Evolutionary conservation across 92 coral and sea anemone genomes (phyloP).

Genomic region (Plumapathes pennacea): DNA sequence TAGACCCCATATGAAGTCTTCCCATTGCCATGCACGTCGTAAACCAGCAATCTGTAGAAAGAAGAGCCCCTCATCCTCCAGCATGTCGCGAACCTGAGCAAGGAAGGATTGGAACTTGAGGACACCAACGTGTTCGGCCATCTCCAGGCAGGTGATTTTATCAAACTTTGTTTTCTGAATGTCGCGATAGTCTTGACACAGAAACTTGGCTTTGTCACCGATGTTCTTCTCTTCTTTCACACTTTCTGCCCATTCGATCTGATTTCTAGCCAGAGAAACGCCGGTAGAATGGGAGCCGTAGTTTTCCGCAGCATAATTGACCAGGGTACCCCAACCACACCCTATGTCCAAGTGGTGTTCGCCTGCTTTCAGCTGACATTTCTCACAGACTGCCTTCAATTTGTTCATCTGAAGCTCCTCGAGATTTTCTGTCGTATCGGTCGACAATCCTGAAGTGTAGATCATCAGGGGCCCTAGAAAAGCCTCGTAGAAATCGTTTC

Average conservation of each 20-base stretch:
- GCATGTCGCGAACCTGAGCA: constrained; percentile 88
- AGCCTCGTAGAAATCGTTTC: constrained; percentile 93
- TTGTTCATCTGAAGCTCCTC: constrained; percentile 90
- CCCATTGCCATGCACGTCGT: constrained; percentile 99
- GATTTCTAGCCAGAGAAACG: constrained; percentile 85
- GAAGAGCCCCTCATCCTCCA: constrained; percentile 97
- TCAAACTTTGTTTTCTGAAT: constrained; percentile 72
- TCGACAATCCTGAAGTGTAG: constrained; percentile 86
- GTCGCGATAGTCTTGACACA: constrained; percentile 94
- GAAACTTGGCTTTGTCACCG: constrained; percentile 56
- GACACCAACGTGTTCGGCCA: constrained; percentile 99
- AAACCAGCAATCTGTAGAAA: constrained; percentile 98
- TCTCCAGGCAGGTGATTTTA: constrained; percentile 97
- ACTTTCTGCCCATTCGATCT: constrained; percentile 77
- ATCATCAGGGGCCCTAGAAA: constrained; percentile 94
- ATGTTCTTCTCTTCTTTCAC: constrained; percentile 58
- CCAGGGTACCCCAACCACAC: constrained; percentile 98
- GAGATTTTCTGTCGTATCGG: constrained; percentile 63
- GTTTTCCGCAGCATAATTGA: constrained; percentile 89
- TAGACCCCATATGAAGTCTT: constrained; percentile 96
- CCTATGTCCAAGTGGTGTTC: constrained; percentile 93
- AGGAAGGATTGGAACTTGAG: constrained; percentile 88
- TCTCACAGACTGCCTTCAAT: constrained; percentile 79
- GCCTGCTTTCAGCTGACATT: constrained; percentile 79
- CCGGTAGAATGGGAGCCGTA: constrained; percentile 83